Evolutionary conservation across 2,113 vertebrate genomes (phyloP).

Genomic region (Lonchura striata): DNA sequence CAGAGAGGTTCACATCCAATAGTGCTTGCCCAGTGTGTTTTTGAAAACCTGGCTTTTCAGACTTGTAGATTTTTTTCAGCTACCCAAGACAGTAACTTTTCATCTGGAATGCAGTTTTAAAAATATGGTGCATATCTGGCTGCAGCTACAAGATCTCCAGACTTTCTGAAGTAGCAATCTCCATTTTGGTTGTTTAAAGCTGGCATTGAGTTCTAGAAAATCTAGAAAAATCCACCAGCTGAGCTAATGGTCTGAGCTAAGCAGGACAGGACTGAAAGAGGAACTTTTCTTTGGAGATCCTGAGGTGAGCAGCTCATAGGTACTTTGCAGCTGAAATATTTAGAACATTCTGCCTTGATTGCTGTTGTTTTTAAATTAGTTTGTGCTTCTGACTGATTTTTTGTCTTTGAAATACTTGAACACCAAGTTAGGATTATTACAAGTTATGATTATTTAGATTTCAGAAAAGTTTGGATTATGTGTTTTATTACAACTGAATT

Average conservation of each 20-base stretch:
- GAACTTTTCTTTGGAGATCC: not conserved
- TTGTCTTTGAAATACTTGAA: conserved; percentile 6
- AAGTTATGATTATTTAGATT: not conserved
- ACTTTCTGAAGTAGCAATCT: not conserved
- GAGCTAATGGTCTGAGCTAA: not conserved
- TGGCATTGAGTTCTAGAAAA: not conserved
- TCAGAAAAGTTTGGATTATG: conserved; percentile 51
- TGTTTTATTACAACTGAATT: conserved; percentile 41
- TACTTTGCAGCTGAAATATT: not conserved
- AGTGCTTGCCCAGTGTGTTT: not conserved
- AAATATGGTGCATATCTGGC: not conserved
- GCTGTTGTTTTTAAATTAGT: not conserved
- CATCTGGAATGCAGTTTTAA: not conserved
- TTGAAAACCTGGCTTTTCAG: not conserved
- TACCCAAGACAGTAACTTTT: not conserved
- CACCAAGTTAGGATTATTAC: not conserved
- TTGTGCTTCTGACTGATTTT: not conserved
- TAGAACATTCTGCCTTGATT: not conserved
- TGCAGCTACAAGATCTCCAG: not conserved
- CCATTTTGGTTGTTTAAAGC: not conserved
- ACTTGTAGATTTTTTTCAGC: not conserved
- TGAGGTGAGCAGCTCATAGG: not conserved
- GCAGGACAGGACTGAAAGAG: not conserved
- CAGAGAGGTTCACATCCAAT: not conserved
- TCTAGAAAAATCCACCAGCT: not conserved